Percentiles rank a stretch among this genome's conserved stretches.
Evolutionary conservation across 1,140 invertebrate genomes (phyloP).

Genomic region (Calephelis virginiensis): DNA sequence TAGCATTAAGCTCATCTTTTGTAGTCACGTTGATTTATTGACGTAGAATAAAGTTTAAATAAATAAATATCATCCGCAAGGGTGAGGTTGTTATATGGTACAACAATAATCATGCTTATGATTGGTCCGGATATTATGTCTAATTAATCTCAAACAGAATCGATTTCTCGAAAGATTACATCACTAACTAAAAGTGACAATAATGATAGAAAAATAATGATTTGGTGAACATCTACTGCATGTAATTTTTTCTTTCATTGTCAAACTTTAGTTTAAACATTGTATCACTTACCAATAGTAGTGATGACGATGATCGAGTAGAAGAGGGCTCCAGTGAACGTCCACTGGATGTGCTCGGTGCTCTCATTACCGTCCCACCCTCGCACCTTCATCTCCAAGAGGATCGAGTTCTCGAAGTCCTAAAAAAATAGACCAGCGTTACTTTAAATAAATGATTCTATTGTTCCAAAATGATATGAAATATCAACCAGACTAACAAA

Average conservation of each 20-base stretch:
- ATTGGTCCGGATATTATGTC: no score
- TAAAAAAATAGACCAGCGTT: slow-evolving; percentile 37
- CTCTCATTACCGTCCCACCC: slow-evolving; percentile 96
- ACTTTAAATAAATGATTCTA: no score
- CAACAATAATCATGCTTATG: no score
- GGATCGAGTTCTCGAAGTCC: slow-evolving; percentile 89
- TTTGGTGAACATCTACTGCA: no score
- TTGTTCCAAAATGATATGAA: no score
- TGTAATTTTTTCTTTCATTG: not conserved
- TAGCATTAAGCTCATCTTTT: no score
- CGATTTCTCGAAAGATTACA: not conserved
- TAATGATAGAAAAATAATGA: not conserved
- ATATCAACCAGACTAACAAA: no score
- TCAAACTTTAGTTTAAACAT: not conserved
- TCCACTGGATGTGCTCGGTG: slow-evolving; percentile 88
- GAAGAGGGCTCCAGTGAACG: slow-evolving; percentile 93
- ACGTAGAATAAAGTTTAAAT: no score
- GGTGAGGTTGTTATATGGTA: no score
- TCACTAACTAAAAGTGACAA: slow-evolving; percentile 84
- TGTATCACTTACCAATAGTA: slow-evolving; percentile 88
- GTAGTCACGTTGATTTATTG: no score
- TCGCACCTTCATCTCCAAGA: slow-evolving; percentile 90
- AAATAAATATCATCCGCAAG: no score
- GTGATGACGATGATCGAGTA: slow-evolving; percentile 99
- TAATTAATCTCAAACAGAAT: no score